These are phyloP conservation scores for Spinus pinus DNA, from an alignment of 2,797 vertebrate species.

Conservation along the genomic window DNA sequence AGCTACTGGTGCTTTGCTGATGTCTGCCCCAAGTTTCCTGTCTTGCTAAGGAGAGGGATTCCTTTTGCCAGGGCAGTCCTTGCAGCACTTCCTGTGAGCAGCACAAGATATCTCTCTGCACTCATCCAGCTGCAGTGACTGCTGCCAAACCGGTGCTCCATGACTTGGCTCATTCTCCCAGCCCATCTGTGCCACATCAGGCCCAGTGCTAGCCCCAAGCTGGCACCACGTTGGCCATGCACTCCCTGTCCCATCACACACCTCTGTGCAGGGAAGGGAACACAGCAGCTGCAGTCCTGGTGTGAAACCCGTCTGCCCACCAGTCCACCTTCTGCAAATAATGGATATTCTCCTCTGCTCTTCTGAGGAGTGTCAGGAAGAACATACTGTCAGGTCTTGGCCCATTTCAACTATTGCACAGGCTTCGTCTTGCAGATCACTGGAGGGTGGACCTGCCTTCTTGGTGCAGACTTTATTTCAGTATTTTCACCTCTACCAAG, in stretches of 20 bases:
- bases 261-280: neutral
- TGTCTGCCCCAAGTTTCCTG: neutral
- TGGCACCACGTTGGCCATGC: rapidly evolving
- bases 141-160: neutral
- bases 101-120: neutral
- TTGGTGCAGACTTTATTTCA: neutral
- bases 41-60: neutral
- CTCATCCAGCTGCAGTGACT: neutral
- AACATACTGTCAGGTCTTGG: neutral
- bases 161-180: neutral
- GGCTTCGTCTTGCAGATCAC: neutral
- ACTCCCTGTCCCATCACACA: neutral
- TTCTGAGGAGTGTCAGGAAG: neutral
- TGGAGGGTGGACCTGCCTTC: neutral
- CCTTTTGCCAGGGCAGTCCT: neutral
- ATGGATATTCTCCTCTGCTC: neutral
- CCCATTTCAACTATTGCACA: neutral
- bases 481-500: neutral
- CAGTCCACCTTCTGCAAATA: neutral
- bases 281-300: neutral
- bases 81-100: neutral
- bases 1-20: neutral
- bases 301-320: neutral
- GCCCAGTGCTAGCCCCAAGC: neutral
- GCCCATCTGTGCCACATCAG: neutral